phyloP scores from a whole-genome alignment of 2,888 invertebrate genomes.

The Brachypalpus laphriformis region DNA sequence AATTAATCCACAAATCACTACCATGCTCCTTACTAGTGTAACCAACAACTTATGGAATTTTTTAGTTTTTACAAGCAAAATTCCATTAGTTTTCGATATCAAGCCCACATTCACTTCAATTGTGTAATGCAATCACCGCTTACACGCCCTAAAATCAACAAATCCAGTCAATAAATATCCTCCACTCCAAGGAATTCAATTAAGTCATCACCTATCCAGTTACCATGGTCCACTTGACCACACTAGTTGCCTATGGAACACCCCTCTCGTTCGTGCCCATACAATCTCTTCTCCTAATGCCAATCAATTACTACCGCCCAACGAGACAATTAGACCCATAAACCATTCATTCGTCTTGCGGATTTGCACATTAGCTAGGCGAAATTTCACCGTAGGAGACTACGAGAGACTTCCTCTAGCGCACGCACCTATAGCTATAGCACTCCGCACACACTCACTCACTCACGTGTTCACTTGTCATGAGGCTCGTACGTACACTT shows the following conservation, averaged over 20 bases:
- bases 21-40: no score
- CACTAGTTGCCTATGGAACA: conserved; percentile 16
- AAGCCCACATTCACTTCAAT: conserved; percentile 36
- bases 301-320: conserved; percentile 74
- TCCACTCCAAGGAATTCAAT: conserved; percentile 64
- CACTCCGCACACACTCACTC: conserved; percentile 6
- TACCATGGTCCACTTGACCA: conserved; percentile 57
- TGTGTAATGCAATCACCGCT: conserved; percentile 47
- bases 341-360: conserved; percentile 71
- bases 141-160: conserved; percentile 70
- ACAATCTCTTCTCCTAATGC: conserved; percentile 68
- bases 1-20: neutral
- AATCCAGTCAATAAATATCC: conserved; percentile 58
- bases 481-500: conserved; percentile 61
- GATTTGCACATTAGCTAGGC: conserved; percentile 70
- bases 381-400: conserved; percentile 67
- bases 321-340: conserved; percentile 74
- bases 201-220: conserved; percentile 70
- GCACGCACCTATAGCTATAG: conserved; percentile 47
- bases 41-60: conserved; percentile 30
- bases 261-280: neutral
- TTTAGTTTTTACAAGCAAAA: neutral
- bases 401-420: conserved; percentile 53
- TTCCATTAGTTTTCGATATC: neutral
- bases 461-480: conserved; percentile 68